Evolutionary conservation across 2,888 invertebrate genomes (phyloP), one percentile per base, ranked within the genome.

Genomic region (Clanis bilineata): DNA sequence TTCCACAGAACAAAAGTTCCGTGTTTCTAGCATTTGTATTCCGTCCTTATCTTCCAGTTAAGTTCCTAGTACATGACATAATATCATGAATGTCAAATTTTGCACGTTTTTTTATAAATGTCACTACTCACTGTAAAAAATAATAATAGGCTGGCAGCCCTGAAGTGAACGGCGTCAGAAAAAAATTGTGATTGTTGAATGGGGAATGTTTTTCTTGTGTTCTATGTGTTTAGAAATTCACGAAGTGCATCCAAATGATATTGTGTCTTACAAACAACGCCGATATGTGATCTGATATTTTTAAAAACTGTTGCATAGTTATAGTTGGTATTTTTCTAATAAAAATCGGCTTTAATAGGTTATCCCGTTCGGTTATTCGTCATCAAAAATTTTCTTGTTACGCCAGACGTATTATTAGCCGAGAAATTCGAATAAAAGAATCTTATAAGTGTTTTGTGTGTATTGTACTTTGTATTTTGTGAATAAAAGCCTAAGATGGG

Each of bases 401-500:
- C 82, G 87, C 85, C 83, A 86, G 84, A 80, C 74, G 83, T 89
- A 89, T 90, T 86, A 86, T 81, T 86, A 85, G 85, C 82, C 68
- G 63, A 64, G 68, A 74, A 77, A 79, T 73, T 23, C 43, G 39
- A 28, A 51, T 57, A 28, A 43, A 25, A 43, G 28, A 18, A 70
- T 78, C 74, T 71, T 70, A 62, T 63, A 71, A 78, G 77, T 80
- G 80, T 64, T 72, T 66, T 67, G 47, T 64, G 56, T 60, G 60
- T 64, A 63, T 59, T 68, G 67, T 59, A 69, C 69, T 68, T 67
- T 61, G 59, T 51, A 32, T 18, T 51, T 32, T 32, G 51, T 51
- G 51, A 28, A 58, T 54, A 64, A 68, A 63, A 63, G 65, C 62
- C 66, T 70, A 88, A 86, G 75, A 95, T 95, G 95, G 95, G 95